Percentiles rank a stretch among this genome's conserved stretches.
Evolutionary conservation across 2,113 vertebrate genomes (phyloP).

Genomic region (Lates calcarifer): DNA sequence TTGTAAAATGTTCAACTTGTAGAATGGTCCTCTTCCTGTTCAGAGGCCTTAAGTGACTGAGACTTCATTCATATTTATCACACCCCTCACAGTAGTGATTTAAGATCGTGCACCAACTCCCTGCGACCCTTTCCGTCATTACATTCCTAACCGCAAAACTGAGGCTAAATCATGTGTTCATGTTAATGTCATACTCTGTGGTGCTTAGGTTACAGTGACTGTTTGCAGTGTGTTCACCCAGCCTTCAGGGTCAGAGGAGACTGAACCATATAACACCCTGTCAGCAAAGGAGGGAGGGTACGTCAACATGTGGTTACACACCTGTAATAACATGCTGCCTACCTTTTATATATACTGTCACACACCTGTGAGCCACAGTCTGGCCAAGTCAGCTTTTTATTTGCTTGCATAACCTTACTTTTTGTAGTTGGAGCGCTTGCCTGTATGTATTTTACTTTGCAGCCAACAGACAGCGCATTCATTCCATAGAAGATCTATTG

Average conservation of each 20-base stretch:
- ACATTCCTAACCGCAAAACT: slow-evolving; percentile 37
- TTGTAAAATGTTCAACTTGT: slow-evolving; percentile 19
- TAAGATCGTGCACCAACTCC: slow-evolving; percentile 11
- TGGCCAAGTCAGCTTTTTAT: slow-evolving; percentile 59
- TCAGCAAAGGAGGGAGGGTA: slow-evolving; percentile 64
- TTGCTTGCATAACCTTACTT: slow-evolving; percentile 56
- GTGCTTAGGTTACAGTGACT: slow-evolving; percentile 45
- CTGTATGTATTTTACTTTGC: slow-evolving; percentile 16
- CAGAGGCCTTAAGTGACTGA: background rate
- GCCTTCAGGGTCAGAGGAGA: slow-evolving; percentile 54
- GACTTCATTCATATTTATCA: slow-evolving; percentile 37
- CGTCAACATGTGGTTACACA: slow-evolving; percentile 69
- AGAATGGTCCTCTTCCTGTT: background rate
- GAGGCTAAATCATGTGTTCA: slow-evolving; percentile 53
- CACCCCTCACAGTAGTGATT: slow-evolving; percentile 30
- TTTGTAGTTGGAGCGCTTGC: slow-evolving; percentile 9
- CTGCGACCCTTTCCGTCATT: slow-evolving; percentile 27
- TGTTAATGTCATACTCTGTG: slow-evolving; percentile 24
- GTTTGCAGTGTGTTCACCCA: slow-evolving; percentile 33
- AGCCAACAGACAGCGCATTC: slow-evolving; percentile 55
- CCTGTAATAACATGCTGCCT: slow-evolving; percentile 72
- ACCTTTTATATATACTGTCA: slow-evolving; percentile 46
- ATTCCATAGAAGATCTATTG: slow-evolving; percentile 32
- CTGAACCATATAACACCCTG: slow-evolving; percentile 48
- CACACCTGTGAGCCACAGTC: slow-evolving; percentile 67